These are phyloP conservation scores for Beris morrisii DNA, from an alignment of 2,888 invertebrate genomes.

Conservation along the genomic window DNA sequence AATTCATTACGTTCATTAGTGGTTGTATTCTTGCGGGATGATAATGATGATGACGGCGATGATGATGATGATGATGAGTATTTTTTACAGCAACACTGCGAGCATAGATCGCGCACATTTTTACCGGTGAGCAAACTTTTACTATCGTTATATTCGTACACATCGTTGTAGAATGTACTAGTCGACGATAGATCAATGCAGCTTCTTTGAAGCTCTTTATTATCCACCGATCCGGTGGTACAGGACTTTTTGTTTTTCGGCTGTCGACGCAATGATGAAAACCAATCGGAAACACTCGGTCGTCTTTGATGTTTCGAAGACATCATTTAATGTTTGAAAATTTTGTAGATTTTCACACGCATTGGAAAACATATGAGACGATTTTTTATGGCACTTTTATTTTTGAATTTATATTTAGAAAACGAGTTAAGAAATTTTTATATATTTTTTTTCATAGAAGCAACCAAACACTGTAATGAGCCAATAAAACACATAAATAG, in stretches of 20 bases:
- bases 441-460: too few species aligned
- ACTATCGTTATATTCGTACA: slow-evolving; percentile 42
- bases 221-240: slow-evolving; percentile 9
- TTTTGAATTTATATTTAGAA: slow-evolving; percentile 1
- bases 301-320: slow-evolving; percentile 62
- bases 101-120: slow-evolving; percentile 46
- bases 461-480: too few species aligned
- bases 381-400: slow-evolving; percentile 26
- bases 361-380: slow-evolving; percentile 12
- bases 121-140: slow-evolving; percentile 42
- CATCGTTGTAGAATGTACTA: slow-evolving; percentile 49
- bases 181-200: slow-evolving; percentile 52
- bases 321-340: slow-evolving; percentile 41
- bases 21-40: not conserved
- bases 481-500: too few species aligned
- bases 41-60: slow-evolving; percentile 39
- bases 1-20: slow-evolving; percentile 39
- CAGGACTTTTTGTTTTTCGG: slow-evolving; percentile 44
- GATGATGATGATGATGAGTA: slow-evolving; percentile 36
- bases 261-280: slow-evolving; percentile 72
- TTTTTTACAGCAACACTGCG: slow-evolving; percentile 51
- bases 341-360: not conserved
- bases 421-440: too few species aligned
- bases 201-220: slow-evolving; percentile 53
- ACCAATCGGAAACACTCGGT: slow-evolving; percentile 77